Evolutionary conservation across 1,140 invertebrate species (phyloP), one percentile per base, ranked within the genome.

Genomic region (Dendroctonus valens): DNA sequence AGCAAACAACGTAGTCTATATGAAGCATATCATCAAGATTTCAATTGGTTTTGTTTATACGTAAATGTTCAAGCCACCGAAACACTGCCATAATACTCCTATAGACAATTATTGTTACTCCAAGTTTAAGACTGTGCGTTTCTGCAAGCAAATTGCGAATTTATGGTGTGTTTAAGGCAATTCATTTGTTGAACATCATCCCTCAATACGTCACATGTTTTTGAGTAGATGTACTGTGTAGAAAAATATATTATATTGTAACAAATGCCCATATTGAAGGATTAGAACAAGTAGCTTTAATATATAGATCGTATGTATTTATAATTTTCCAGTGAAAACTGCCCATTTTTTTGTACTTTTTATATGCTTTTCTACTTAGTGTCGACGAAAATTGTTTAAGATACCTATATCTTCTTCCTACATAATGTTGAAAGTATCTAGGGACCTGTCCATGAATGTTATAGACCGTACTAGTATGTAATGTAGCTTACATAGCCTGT

Each of bases 1-100:
- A 49, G 44, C 9, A 37, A 59, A n/a, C 14, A 14, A 9, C 9
- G 14, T 52, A 52, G 5, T 49, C 11, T 49, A 41, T 67, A 53
- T 65, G 66, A 67, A 69, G 72, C 72, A 72, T 74, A 74, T 72
- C 70, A 72, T 62, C 37, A 41, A 39, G 7, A 7, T 7, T 40
- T 9, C 2, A 49, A 12, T 40, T 53, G 59, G 7, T 40, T 53
- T 67, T 67, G 44, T 41, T 51, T 68, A 69, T 57, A 42, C 73
- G 69, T 75, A 75, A 60, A 46, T 63, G 46, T 69, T 66, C 54
- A 58, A 75, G 74, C 74, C 74, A 75, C 74, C 67, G 68, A 26
- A 67, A 65, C 74, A 75, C 74, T 75, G 74, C 74, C 74, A 75
- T 70, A 71, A 71, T 72, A 73, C 72, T 70, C 69, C 40, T 37